Evolutionary conservation across 2,888 invertebrate species (phyloP), one percentile per base, ranked within the genome.

Genomic region (Perizoma flavofasciatum): DNA sequence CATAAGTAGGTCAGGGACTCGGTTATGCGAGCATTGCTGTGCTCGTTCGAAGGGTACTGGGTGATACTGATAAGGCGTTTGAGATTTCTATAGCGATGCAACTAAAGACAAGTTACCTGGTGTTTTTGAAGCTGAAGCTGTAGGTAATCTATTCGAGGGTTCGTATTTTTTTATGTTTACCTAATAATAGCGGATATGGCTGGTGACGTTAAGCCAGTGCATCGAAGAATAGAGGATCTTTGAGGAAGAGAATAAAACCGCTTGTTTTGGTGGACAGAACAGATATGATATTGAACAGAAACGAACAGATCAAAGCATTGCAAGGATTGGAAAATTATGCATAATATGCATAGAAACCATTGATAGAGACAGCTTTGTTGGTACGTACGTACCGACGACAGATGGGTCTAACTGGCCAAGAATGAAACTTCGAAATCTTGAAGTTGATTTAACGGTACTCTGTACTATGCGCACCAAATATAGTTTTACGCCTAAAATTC

Each of bases 361-460:
- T 55, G 55, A 55, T 51, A 56, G 33, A 61, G 34, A 49, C 45
- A 53, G 49, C 56, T 56, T 52, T 53, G 53, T 49, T 44, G 22
- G 22, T 22, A 22, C 22, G 22, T 22, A 22, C 6, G 47, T 9
- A 32, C 55, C 61, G 69, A 69, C 69, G 61, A 67, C 65, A 69
- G 65, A 69, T 58, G 66, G 63, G 68, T 68, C 62, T 69, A 81
- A 82, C 77, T 82, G 71, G 81, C 77, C 67, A 80, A 81, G 72
- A 82, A 81, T 77, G 77, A 75, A 63, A 77, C 77, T 73, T 73
- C 68, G 71, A 75, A 74, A 76, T 77, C 73, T 75, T 74, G 75
- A 74, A 75, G 79, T 81, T 71, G 73, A 77, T 78, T 74, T 83
- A 82, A 82, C 82, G 81, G 83, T 78, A 66, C 70, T 69, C 59